Base-by-base conservation (phyloP, 2,888 invertebrate species). In the Stenotaenia linearis region DNA sequence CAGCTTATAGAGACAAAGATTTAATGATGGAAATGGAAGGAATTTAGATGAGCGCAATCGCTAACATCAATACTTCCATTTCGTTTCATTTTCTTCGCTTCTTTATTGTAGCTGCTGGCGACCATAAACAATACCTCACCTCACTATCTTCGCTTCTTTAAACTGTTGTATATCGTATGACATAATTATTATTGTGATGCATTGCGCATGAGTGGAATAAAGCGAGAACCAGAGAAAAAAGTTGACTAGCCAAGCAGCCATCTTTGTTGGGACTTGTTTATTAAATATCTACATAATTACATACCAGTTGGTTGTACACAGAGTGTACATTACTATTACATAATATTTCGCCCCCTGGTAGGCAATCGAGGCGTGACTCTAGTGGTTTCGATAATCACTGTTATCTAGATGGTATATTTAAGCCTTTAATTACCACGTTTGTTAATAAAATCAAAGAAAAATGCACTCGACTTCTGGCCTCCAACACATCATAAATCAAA, bases 381-480 rank as follows among this genome's bases (percentile, higher is more conserved):
- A 10, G 69, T 69, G 69, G 25, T 69, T 28, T 69, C 69, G 69
- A 69, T 69, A 69, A 69, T 69, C 69, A 69, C 69, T 69, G 28
- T 69, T 69, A 69, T 69, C 69, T 69, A 28, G 12, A 28, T 69
- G 69, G 69, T 25, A 23, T 25, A 69, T 69, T 69, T 69, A 69
- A 69, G 69, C 69, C 69, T 69, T 69, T 69, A 69, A 69, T 69
- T 69, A 12, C 28, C 25, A 69, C 12, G 25, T 69, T 25, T 69
- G 69, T 28, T 69, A 69, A 69, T 69, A 69, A 69, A 69, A 69
- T 28, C 69, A 69, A 69, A 69, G 69, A 69, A 69, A 69, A 69
- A 69, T 69, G 28, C 69, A 28, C 28, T 69, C n/a, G 25, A 69
- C 69, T 69, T 7, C 45, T 69, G 69, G 69, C 69, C 69, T 69